Evolutionary conservation across 2,113 vertebrate species (phyloP).

Genomic region (Heteronetta atricapilla): DNA sequence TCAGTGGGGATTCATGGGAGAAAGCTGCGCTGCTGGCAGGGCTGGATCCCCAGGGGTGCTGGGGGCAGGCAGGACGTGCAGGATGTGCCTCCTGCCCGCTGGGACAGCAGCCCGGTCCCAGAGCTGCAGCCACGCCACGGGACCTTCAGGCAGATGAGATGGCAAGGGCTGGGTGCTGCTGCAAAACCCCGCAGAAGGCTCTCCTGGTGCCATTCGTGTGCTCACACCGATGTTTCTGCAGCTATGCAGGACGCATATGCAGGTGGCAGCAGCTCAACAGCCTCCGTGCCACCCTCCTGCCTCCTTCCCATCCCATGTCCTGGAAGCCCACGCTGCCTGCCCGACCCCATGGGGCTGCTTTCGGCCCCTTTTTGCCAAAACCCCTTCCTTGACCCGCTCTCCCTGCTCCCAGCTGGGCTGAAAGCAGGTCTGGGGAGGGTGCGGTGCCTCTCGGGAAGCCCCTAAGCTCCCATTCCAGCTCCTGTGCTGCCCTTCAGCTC

Average conservation of each 20-base stretch:
- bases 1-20: not conserved
- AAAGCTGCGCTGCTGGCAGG: not conserved
- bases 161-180: not conserved
- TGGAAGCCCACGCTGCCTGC: not conserved
- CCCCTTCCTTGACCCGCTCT: not conserved
- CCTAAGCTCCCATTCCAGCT: not conserved
- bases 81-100: not conserved
- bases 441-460: not conserved
- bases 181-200: not conserved
- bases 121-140: not conserved
- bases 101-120: not conserved
- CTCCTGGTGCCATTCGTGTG: not conserved
- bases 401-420: not conserved
- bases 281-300: rapidly evolving
- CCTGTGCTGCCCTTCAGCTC: not conserved
- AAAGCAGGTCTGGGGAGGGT: not conserved
- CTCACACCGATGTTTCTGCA: rapidly evolving
- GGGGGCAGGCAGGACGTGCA: not conserved
- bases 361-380: not conserved
- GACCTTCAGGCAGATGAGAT: not conserved
- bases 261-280: not conserved
- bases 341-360: rapidly evolving
- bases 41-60: not conserved
- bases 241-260: too few relatives aligned
- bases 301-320: rapidly evolving